Evolutionary conservation across 2,888 invertebrate species (phyloP), one percentile per base, ranked within the genome.

Genomic region (Eupithecia pulchellata): DNA sequence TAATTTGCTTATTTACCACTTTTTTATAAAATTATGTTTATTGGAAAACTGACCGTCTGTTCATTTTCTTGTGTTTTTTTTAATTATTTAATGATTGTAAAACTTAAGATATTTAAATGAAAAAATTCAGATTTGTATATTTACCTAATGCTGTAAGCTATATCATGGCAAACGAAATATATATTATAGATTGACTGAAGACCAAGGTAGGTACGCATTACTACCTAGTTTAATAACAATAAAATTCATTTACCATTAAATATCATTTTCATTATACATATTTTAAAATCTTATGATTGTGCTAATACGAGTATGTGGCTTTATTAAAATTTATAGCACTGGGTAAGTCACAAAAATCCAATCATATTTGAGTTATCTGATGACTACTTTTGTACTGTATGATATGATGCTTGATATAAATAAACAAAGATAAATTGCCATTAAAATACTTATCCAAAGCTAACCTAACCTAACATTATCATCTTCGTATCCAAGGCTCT

Each of bases 401-500:
- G n/a, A n/a, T n/a, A n/a, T n/a, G n/a, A n/a, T 11, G 3, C 47
- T 47, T 47, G 11, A 47, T 11, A 47, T 20, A 25, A 47, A 9
- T 3, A 47, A 47, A 20, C 47, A 8, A 47, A 42, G n/a, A 42
- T n/a, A 42, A n/a, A n/a, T 47, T 79, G 69, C 71, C 69, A 81
- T 79, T 78, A 74, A 67, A 75, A 71, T 55, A 69, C 69, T 60
- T 72, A 34, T 77, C 17, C 5, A 32, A 29, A 60, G 30, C 42
- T n/a, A 9, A 20, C 58, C 58, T 57, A 60, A 60, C 30, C 20
- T 20, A 17, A 11, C n/a, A n/a, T n/a, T 61, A 61, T 36, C 82
- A 84, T 88, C 86, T 90, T 90, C 86, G 89, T 90, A 86, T 80
- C 84, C 79, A 81, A 85, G 89, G 86, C 83, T 84, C 81, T 84